phyloP scores from a whole-genome alignment of 2,113 vertebrate species.

The Arothron firmamentum region DNA sequence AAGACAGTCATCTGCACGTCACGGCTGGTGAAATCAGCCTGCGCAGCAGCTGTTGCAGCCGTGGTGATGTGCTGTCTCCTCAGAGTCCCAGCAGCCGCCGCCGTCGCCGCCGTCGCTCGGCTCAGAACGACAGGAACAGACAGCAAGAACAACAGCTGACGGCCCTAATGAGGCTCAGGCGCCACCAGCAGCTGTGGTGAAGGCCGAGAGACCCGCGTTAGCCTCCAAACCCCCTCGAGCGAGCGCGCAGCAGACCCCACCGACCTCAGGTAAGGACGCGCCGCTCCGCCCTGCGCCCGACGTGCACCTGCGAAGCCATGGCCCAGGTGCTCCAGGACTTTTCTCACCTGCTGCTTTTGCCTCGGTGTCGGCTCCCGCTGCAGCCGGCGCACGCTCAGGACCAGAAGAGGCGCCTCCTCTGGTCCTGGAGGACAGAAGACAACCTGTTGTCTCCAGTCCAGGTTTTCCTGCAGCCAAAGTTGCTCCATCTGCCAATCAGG shows the following conservation, averaged over 20 bases:
- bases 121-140: conserved; percentile 52
- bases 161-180: conserved; percentile 39
- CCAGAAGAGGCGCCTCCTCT: conserved; percentile 52
- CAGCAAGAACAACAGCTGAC: conserved; percentile 49
- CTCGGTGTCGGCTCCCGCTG: neutral
- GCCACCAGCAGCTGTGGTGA: conserved; percentile 65
- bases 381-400: conserved; percentile 5
- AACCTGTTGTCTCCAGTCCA: conserved; percentile 39
- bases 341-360: neutral
- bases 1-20: neutral
- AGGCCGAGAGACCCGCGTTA: conserved; percentile 65
- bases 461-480: conserved; percentile 13
- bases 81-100: conserved; percentile 24
- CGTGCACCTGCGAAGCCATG: neutral
- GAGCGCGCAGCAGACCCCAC: conserved; percentile 6
- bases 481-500: conserved; percentile 6
- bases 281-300: neutral
- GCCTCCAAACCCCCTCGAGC: conserved; percentile 53
- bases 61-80: conserved; percentile 9
- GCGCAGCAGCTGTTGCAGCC: neutral
- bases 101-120: conserved; percentile 22
- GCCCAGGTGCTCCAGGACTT: neutral
- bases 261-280: conserved; percentile 45
- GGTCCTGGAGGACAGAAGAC: conserved; percentile 70
- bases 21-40: neutral